Evolutionary conservation across 2,113 vertebrate species (phyloP).

Genomic region (Diphyllodes magnificus): DNA sequence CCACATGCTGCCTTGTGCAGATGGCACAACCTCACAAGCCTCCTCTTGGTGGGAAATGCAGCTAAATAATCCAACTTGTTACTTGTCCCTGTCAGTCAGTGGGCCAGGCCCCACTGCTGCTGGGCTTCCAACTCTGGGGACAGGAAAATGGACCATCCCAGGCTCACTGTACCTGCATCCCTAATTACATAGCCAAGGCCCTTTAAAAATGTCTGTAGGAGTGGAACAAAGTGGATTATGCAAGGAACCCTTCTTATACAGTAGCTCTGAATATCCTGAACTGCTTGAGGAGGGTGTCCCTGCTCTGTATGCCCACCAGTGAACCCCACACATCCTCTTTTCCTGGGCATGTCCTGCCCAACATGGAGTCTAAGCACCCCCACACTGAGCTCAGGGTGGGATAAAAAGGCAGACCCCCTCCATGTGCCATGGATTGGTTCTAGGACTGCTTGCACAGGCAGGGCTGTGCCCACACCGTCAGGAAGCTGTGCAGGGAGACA

Average conservation of each 20-base stretch:
- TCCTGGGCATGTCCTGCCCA: neutral
- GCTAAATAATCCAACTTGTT: neutral
- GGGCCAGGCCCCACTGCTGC: neutral
- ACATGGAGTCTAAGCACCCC: neutral
- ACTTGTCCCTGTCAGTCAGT: neutral
- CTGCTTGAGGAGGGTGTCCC: neutral
- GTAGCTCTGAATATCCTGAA: neutral
- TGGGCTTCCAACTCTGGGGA: neutral
- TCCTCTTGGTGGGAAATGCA: neutral
- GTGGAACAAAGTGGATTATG: neutral
- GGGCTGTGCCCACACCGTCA: neutral
- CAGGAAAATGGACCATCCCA: neutral
- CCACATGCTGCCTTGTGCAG: rapidly evolving
- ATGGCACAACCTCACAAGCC: neutral
- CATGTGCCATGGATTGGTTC: rapidly evolving
- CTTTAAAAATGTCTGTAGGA: neutral
- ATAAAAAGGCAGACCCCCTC: neutral
- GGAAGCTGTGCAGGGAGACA: rapidly evolving
- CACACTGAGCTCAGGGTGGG: rapidly evolving
- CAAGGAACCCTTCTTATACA: neutral
- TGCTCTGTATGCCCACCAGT: neutral
- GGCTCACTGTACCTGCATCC: neutral
- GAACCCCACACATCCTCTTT: neutral
- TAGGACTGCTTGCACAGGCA: neutral
- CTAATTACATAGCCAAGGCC: neutral